Evolutionary conservation across 2,888 invertebrate genomes (phyloP), one percentile per base, ranked within the genome.

Genomic region (Tromatobia lineatoria): DNA sequence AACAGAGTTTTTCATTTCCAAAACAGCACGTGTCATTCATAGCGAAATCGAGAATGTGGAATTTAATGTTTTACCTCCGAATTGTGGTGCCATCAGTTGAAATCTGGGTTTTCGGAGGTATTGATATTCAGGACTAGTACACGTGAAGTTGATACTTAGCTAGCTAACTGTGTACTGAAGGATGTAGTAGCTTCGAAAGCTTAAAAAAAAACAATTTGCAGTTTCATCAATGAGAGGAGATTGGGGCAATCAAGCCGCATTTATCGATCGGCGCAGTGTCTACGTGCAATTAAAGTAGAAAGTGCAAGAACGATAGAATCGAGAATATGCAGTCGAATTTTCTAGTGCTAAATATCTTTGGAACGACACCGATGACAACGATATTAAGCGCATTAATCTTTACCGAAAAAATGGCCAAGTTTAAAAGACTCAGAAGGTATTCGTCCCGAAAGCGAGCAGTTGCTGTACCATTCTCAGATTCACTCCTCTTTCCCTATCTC

Each of bases 191-290:
- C 38, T 15, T 70, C 66, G 57, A 78, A 61, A 70, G 78, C 38
- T 82, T 75, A 42, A 78, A 61, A 79, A n/a, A 86, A 88, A 86
- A 77, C 88, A 86, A 88, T 88, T 87, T 88, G 82, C 86, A 82
- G 82, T 76, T 69, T 85, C 85, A 86, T 88, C 87, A 87, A 71
- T 64, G 81, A 74, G 78, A 84, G 88, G 87, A 88, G 87, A 89
- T 88, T 87, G 87, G 82, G 76, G 80, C 88, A 88, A 88, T 89
- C 86, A 82, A 34, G 74, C 80, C 64, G 85, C 85, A 85, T 87
- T 87, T 86, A 86, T 83, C 73, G 82, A 80, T 80, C 76, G 76
- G 69, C 47, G 75, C 10, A 29, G 42, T 66, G 50, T 52, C 54
- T 61, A 73, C 25, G 50, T 20, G 38, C 73, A 80, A 82, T 69